These are phyloP conservation scores for Drosophila demipolita DNA, from an alignment of 2,888 invertebrate species.

Conservation along the genomic window DNA sequence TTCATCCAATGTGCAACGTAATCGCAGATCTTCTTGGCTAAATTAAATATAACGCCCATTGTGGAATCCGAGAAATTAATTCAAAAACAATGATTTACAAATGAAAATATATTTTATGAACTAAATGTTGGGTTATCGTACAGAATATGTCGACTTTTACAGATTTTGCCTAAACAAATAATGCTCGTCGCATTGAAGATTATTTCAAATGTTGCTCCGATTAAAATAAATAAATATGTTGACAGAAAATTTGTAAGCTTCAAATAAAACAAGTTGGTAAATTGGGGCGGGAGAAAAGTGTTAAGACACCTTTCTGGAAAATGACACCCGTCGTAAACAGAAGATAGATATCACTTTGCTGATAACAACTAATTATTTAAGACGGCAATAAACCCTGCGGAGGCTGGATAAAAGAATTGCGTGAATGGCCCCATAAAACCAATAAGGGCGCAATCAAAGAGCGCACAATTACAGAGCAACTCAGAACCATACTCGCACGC, in stretches of 20 bases:
- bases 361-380: conserved; percentile 66
- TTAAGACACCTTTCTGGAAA: conserved; percentile 65
- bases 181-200: no score
- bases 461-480: conserved; percentile 14
- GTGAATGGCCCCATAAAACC: conserved; percentile 52
- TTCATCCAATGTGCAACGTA: no score
- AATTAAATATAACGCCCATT: no score
- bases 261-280: conserved; percentile 31
- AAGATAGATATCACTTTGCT: conserved; percentile 46
- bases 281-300: conserved; percentile 70
- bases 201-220: conserved; percentile 1
- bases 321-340: conserved; percentile 42
- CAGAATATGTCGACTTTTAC: no score
- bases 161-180: no score
- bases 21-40: no score
- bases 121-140: no score
- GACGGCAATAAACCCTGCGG: conserved; percentile 53
- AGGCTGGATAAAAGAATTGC: conserved; percentile 31
- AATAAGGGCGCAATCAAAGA: conserved; percentile 26
- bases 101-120: no score
- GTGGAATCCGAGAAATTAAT: no score
- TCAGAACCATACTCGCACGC: not conserved
- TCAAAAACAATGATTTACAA: no score
- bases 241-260: conserved; percentile 11
- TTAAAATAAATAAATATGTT: not conserved